A percentile compares a stretch with the other conserved stretches of the same genome.
phyloP scores from a whole-genome alignment of 2,888 invertebrate genomes.

The Leptura quadrifasciata region DNA sequence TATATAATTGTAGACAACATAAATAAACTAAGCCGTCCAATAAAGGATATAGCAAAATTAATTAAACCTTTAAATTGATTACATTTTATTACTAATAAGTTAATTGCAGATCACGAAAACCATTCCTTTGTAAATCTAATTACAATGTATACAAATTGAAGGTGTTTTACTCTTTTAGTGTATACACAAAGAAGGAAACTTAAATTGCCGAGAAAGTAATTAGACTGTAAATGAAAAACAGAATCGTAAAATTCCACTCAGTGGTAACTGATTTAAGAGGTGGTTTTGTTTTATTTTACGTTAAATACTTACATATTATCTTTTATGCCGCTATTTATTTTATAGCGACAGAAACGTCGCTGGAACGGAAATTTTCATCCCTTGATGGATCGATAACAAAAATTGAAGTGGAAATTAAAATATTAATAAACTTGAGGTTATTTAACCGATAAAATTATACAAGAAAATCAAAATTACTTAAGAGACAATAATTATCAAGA shows the following conservation, averaged over 20 bases:
- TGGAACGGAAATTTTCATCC: not conserved
- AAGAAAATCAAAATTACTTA: no score
- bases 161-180: not conserved
- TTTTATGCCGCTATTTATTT: not conserved
- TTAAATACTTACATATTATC: not conserved
- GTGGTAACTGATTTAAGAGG: not conserved
- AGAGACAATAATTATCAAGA: no score
- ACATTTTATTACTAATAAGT: not conserved
- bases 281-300: not conserved
- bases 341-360: not conserved
- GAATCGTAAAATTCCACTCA: not conserved
- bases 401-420: not conserved
- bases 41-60: no score
- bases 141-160: not conserved
- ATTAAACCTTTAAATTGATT: no score
- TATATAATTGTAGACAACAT: no score
- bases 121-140: not conserved
- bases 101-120: not conserved
- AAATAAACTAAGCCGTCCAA: no score
- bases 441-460: no score
- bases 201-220: not conserved
- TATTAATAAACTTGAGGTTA: no score
- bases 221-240: conserved; percentile 1
- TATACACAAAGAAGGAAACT: not conserved
- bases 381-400: not conserved